A percentile compares a stretch with the other conserved stretches of the same genome.
These are phyloP conservation scores for Teinopalpus imperialis DNA, from an alignment of 2,888 invertebrate species.

Conservation along the genomic window DNA sequence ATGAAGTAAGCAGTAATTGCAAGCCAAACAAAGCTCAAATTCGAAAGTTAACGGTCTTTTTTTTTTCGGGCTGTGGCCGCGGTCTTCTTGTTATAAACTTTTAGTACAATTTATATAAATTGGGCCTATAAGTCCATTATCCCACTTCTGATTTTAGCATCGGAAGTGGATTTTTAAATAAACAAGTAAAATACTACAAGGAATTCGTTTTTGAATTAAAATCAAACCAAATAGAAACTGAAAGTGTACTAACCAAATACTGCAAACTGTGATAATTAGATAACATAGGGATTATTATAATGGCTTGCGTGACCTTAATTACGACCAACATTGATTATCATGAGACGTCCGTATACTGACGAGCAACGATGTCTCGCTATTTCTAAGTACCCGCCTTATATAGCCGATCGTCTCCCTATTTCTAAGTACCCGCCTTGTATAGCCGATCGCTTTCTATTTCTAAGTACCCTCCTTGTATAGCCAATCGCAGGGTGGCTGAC, in stretches of 20 bases:
- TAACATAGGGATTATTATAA: neutral
- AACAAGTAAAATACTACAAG: neutral
- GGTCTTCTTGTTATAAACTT: too few relatives aligned
- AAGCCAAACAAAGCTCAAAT: too few relatives aligned
- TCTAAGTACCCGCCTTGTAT: too few relatives aligned
- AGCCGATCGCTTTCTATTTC: too few relatives aligned
- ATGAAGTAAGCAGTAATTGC: too few relatives aligned
- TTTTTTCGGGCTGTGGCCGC: too few relatives aligned
- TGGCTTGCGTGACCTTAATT: slow-evolving; percentile 1
- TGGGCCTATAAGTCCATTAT: neutral
- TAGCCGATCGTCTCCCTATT: too few relatives aligned
- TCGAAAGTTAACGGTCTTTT: neutral
- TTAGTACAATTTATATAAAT: too few relatives aligned
- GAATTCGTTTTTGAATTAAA: neutral
- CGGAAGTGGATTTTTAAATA: neutral
- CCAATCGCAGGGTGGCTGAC: too few relatives aligned
- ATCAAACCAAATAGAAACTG: neutral
- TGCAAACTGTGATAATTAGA: neutral
- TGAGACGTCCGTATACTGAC: neutral
- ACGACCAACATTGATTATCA: neutral
- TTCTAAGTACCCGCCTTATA: too few relatives aligned
- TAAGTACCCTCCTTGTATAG: too few relatives aligned
- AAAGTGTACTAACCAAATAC: neutral
- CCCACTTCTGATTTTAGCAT: neutral
- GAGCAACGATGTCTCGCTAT: neutral